Evolutionary conservation across 1,140 invertebrate genomes (phyloP).

Genomic region (Diachasmimorpha longicaudata): DNA sequence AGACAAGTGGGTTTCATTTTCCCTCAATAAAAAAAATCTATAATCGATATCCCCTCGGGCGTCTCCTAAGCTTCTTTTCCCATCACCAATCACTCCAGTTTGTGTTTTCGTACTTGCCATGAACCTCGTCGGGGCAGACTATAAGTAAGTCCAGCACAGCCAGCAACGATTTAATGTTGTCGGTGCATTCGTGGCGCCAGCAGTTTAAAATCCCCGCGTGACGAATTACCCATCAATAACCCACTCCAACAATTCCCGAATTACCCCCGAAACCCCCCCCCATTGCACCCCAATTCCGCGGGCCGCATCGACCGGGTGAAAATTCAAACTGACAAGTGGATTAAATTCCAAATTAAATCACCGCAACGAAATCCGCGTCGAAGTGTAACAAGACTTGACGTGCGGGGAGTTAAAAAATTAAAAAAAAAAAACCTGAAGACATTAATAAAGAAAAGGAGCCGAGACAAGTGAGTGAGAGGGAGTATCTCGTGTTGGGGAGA

Average conservation of each 20-base stretch:
- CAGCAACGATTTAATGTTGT: constrained; percentile 58
- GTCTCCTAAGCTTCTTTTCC: not conserved
- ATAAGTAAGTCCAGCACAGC: constrained; percentile 59
- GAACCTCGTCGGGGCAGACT: constrained; percentile 31
- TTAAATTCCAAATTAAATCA: not conserved
- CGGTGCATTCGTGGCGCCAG: constrained; percentile 59
- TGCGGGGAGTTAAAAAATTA: not conserved
- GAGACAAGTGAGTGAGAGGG: constrained; percentile 14
- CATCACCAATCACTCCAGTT: not conserved
- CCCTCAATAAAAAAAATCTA: not conserved
- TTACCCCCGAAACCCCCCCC: no score
- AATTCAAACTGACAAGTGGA: not conserved
- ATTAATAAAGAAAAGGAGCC: constrained; percentile 2
- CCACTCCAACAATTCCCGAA: no score
- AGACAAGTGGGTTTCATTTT: not conserved
- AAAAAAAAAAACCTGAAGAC: not conserved
- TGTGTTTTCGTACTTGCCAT: not conserved
- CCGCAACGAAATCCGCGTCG: not conserved
- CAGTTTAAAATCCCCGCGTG: constrained; percentile 30
- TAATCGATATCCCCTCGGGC: no score
- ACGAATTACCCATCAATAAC: not conserved
- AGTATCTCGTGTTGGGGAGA: constrained; percentile 17
- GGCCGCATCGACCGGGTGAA: not conserved
- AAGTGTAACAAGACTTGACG: not conserved
- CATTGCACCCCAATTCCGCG: not conserved